These are phyloP conservation scores for Ophion slaviceki DNA, from an alignment of 2,888 invertebrate species.

Conservation along the genomic window DNA sequence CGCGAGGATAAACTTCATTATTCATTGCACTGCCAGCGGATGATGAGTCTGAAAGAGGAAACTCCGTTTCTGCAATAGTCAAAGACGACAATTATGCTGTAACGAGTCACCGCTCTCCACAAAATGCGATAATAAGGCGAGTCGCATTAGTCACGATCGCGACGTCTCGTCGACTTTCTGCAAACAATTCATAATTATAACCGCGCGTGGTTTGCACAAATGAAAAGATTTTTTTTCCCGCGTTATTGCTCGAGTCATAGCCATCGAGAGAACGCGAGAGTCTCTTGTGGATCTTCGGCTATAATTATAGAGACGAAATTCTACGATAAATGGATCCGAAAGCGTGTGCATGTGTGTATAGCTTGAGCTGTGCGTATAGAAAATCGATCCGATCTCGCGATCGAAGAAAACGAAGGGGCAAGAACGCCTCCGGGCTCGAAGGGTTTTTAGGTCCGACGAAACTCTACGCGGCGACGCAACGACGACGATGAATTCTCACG, in stretches of 20 bases:
- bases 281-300: conserved; percentile 31
- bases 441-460: conserved; percentile 13
- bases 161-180: conserved; percentile 14
- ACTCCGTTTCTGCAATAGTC: not conserved
- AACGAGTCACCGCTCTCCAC: conserved; percentile 7
- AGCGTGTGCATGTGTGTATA: not conserved
- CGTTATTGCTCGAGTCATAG: not conserved
- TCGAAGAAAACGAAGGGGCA: conserved; percentile 23
- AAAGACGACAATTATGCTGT: conserved; percentile 17
- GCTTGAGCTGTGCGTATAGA: conserved; percentile 12
- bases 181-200: conserved; percentile 30
- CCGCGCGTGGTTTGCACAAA: conserved; percentile 19
- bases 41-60: not conserved
- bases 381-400: conserved; percentile 53
- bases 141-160: conserved; percentile 38
- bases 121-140: conserved; percentile 39
- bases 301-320: conserved; percentile 57
- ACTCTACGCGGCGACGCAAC: not conserved
- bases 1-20: conserved; percentile 20
- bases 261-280: not conserved
- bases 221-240: conserved; percentile 28
- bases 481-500: conserved; percentile 27
- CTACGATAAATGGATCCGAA: conserved; percentile 38
- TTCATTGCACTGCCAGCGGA: not conserved
- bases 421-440: conserved; percentile 29